Base-by-base conservation (phyloP, 1,140 invertebrate genomes). In the Philaenus spumarius region DNA sequence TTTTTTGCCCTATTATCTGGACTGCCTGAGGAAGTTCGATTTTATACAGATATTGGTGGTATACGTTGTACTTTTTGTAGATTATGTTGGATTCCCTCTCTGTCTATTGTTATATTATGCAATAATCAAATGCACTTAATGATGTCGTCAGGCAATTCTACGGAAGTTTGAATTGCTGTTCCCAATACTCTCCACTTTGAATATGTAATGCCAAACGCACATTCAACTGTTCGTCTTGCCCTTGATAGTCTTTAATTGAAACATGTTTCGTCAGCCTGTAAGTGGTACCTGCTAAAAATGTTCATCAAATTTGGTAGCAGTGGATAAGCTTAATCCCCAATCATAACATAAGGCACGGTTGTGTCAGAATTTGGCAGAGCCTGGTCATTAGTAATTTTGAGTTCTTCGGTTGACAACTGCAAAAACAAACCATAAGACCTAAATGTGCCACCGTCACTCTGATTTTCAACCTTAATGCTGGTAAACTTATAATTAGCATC, bases 111-210 rank as follows among this genome's bases (percentile, higher is more conserved):
- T n/a, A n/a, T n/a, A n/a, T n/a, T n/a, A n/a, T n/a, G n/a, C n/a
- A n/a, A n/a, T n/a, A n/a, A n/a, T n/a, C n/a, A n/a, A n/a, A n/a
- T n/a, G n/a, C n/a, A n/a, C n/a, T n/a, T n/a, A n/a, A n/a, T 43
- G 54, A 59, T 54, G 14, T 23, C n/a, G 14, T 54, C 42, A 55
- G 52, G 51, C 23, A 42, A 22, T 40, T 53, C 45, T 17, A 35
- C 12, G 15, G 35, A 30, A 17, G 51, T 48, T 58, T 61, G 35
- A 53, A n/a, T n/a, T n/a, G n/a, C n/a, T n/a, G n/a, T n/a, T n/a
- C n/a, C n/a, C n/a, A n/a, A n/a, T n/a, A n/a, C 23, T 34, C 14
- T 34, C 79, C 77, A n/a, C 77, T 76, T 66, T 80, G 79, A 1
- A 69, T 70, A 67, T 78, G 79, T 69, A 80, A 77, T 4, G 77